Conservation (phyloP, 1,140 invertebrate species). For the Gryllus bimaculatus region DNA sequence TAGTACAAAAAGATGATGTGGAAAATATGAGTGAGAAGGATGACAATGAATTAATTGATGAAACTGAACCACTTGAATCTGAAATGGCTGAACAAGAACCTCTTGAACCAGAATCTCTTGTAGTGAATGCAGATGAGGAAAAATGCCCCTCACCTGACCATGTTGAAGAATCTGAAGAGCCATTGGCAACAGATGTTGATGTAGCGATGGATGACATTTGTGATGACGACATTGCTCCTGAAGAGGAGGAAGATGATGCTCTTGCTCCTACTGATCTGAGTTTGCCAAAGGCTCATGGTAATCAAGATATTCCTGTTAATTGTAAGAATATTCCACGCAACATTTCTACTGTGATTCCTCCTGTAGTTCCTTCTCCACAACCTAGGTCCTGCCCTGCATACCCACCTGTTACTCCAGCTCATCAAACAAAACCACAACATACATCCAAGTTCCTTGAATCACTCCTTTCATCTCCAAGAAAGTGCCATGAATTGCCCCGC, state of each 20-base stretch:
- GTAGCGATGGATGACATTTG: background rate
- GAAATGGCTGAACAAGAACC: background rate
- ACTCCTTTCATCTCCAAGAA: slow-evolving; percentile 24
- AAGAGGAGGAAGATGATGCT: slow-evolving; percentile 18
- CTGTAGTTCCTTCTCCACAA: slow-evolving; percentile 19
- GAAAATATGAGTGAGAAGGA: slow-evolving; percentile 11
- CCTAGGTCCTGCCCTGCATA: slow-evolving; percentile 22
- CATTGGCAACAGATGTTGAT: background rate
- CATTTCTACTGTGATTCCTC: slow-evolving; percentile 1
- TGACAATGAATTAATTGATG: slow-evolving; percentile 5
- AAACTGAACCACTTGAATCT: background rate
- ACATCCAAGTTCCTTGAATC: slow-evolving; percentile 25
- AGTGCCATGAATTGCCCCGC: slow-evolving; percentile 15
- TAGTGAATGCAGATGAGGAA: background rate
- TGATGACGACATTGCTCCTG: background rate
- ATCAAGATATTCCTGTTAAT: slow-evolving; percentile 12
- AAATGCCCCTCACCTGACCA: background rate
- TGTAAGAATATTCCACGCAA: slow-evolving; percentile 7
- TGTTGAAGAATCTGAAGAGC: background rate
- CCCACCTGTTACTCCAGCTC: slow-evolving; percentile 19
- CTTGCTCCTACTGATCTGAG: slow-evolving; percentile 19
- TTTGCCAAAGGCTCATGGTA: slow-evolving; percentile 11
- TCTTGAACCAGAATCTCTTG: background rate
- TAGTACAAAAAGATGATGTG: slow-evolving; percentile 7
- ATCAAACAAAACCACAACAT: slow-evolving; percentile 19